Conservation (phyloP, 2,797 vertebrate species). For the Vultur gryphus region DNA sequence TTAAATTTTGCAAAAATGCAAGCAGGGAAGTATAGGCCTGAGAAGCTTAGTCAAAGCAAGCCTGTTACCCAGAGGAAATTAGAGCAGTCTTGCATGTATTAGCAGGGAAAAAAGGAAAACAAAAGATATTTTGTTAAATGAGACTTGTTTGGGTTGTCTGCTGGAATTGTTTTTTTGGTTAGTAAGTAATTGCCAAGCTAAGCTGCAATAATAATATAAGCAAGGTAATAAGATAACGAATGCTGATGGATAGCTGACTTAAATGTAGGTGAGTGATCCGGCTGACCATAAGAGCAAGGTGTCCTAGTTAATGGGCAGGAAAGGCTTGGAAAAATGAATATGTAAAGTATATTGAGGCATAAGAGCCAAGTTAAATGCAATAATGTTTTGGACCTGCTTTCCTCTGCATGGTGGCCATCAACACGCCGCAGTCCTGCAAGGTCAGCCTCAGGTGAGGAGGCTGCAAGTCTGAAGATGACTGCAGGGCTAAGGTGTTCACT, state of each 20-base stretch:
- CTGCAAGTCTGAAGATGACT: not conserved
- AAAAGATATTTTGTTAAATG: not conserved
- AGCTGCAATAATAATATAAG: not conserved
- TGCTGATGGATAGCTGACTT: not conserved
- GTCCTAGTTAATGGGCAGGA: not conserved
- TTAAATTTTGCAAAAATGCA: not conserved
- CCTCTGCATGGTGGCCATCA: not conserved
- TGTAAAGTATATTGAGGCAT: not conserved
- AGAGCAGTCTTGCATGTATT: not conserved
- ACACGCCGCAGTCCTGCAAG: fast-evolving
- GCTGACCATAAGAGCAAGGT: not conserved
- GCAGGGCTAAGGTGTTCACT: not conserved
- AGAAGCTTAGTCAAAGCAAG: not conserved
- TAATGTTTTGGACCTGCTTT: not conserved
- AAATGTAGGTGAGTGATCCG: not conserved
- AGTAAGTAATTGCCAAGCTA: not conserved
- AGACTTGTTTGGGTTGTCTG: not conserved
- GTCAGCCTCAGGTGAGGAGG: not conserved
- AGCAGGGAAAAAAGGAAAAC: not conserved
- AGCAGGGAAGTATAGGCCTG: not conserved
- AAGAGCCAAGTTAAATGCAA: not conserved
- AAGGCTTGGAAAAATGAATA: not conserved
- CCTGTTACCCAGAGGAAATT: not conserved
- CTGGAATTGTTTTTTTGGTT: not conserved
- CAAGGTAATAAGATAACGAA: not conserved